Conservation (phyloP, 2,797 vertebrate species). For the Sternotherus odoratus region DNA sequence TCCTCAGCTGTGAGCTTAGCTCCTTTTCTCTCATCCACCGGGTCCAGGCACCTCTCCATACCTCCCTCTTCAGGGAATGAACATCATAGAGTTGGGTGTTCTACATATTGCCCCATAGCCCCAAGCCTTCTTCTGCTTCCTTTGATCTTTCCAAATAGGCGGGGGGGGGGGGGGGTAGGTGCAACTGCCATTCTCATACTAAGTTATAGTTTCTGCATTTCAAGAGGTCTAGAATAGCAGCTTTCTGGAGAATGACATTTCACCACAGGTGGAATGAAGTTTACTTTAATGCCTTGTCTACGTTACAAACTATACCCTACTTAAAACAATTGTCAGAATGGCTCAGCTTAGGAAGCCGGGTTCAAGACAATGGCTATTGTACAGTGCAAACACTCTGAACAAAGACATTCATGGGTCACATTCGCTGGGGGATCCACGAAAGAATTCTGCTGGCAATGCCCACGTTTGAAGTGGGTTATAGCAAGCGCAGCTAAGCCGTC, state of each 20-base stretch:
- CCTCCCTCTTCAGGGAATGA: neutral
- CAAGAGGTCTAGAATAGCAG: neutral
- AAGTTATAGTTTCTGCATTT: neutral
- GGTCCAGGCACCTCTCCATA: neutral
- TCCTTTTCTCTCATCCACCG: neutral
- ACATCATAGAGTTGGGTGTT: neutral
- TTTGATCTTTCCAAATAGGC: neutral
- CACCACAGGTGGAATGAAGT: neutral
- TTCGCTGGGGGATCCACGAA: neutral
- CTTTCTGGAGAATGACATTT: neutral
- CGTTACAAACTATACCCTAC: neutral
- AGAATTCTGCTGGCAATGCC: neutral
- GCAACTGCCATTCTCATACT: neutral
- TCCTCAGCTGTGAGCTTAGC: neutral
- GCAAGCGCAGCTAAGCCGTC: neutral
- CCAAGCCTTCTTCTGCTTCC: neutral
- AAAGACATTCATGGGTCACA: neutral
- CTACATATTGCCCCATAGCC: neutral
- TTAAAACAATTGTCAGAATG: neutral
- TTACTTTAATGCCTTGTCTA: neutral
- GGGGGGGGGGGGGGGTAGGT: no score
- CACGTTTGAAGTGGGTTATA: neutral
- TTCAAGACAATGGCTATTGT: neutral
- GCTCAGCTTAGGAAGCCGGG: neutral
- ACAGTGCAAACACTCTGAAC: neutral